Base-by-base conservation (phyloP, 2,888 invertebrate species). In the Trichogramma evanescens region DNA sequence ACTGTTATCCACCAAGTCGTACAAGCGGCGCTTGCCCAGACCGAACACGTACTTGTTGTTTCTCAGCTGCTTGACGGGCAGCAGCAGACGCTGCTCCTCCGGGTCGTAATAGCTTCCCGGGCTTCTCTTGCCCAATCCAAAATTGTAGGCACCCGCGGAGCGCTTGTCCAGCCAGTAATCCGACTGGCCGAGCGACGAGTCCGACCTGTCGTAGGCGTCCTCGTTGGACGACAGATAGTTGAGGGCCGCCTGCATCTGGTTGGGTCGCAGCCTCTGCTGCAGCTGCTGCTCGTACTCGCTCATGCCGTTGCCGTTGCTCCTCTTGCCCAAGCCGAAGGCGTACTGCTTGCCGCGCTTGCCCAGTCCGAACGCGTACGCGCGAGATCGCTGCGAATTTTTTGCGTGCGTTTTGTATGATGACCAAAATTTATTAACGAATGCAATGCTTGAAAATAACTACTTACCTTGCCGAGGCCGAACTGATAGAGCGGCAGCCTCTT, bases 321-420 rank as follows among this genome's bases (percentile, higher is more conserved):
- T 68, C 43, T 75, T 76, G 26, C 70, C 73, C 2, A 74, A 59
- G 4, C 70, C 71, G 49, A 73, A 71, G 9, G 67, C 58, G 42
- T 69, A 73, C 64, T 68, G 66, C 48, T 66, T 72, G 63, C 81
- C 80, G 8, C 88, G 82, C 67, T 88, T 84, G 1, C 88, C 88
- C n/a, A 88, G 79, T 0, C 88, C 88, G 70, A 88, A 88, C 40
- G 85, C 84, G 77, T 87, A 88, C 0, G 84, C 84, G 39, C 84
- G 83, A 41, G 83, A 82, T 59, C 87, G 82, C 75, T 88, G 69
- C 4, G 65, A 67, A 63, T 56, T 13, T 13, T 13, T 13, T 13
- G 13, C 13, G 2, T 13, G 13, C 2, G 13, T 13, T 13, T 13
- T 13, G 13, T 13, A n/a, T 26, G 26, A 2, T 3, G 26, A 69